These are phyloP conservation scores for Eidolon dupreanum DNA, from an alignment of 2,797 vertebrate genomes.

Conservation along the genomic window DNA sequence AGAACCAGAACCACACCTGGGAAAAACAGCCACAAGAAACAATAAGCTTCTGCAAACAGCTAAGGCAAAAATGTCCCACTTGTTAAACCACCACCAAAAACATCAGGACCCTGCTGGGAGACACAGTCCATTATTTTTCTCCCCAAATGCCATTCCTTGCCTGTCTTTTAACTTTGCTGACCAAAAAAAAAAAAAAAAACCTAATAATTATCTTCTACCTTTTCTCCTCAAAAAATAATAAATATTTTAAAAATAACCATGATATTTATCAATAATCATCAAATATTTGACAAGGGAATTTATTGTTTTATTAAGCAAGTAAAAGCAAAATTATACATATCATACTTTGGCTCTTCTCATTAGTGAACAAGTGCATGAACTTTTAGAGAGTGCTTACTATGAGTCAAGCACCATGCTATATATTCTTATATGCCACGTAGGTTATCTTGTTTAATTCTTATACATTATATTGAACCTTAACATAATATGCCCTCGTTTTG, in stretches of 20 bases:
- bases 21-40: not conserved
- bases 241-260: not conserved
- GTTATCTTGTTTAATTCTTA: not conserved
- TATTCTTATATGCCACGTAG: not conserved
- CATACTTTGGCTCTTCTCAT: not conserved
- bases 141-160: not conserved
- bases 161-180: not conserved
- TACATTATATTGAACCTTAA: not conserved
- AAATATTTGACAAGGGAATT: not conserved
- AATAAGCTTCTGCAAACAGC: not conserved
- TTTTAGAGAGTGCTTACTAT: not conserved
- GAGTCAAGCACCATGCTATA: not conserved
- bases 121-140: not conserved
- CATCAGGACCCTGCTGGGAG: not conserved
- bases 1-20: not conserved
- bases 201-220: not conserved
- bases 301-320: not conserved
- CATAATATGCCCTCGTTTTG: not conserved
- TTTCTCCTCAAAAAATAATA: not conserved
- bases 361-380: not conserved
- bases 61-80: not conserved
- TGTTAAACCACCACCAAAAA: not conserved
- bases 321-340: not conserved
- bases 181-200: not conserved
- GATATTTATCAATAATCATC: not conserved